A percentile compares a stretch with the other conserved stretches of the same genome.
Conservation (phyloP, 1,140 invertebrate species). For the Tetranychus cinnabarinus region DNA sequence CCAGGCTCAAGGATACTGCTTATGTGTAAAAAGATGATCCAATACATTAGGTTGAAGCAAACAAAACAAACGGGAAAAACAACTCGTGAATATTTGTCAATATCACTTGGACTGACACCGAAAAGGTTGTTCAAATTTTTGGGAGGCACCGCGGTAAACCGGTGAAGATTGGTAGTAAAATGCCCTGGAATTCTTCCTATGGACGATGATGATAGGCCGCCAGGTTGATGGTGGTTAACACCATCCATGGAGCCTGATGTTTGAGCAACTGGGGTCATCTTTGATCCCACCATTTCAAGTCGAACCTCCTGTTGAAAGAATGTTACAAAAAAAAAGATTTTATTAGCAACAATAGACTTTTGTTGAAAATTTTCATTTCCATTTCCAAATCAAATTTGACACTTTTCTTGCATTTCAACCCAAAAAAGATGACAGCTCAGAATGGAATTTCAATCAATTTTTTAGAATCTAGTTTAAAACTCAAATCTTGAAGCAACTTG, state of each 20-base stretch:
- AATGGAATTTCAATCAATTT: no score
- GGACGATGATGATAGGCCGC: neutral
- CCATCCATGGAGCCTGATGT: neutral
- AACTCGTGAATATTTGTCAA: conserved; percentile 85
- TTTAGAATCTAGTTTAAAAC: no score
- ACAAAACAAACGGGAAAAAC: conserved; percentile 89
- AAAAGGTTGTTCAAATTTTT: conserved; percentile 66
- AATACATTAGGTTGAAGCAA: conserved; percentile 92
- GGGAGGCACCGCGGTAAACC: neutral
- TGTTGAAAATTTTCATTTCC: no score
- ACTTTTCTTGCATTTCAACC: no score
- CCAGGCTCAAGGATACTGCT: no score
- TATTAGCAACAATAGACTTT: no score
- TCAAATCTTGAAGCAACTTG: no score
- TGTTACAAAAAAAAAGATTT: no score
- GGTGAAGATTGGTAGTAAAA: neutral
- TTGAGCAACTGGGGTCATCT: neutral
- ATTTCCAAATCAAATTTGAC: no score
- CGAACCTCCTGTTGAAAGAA: neutral
- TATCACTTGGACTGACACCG: conserved; percentile 73
- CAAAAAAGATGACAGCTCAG: no score
- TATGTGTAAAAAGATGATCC: conserved; percentile 88
- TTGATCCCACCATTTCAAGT: conserved; percentile 1
- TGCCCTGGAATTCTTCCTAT: neutral
- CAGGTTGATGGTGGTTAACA: neutral